These are phyloP conservation scores for Alcedo quadribrachys DNA, from an alignment of 2,797 vertebrate species.

Conservation along the genomic window DNA sequence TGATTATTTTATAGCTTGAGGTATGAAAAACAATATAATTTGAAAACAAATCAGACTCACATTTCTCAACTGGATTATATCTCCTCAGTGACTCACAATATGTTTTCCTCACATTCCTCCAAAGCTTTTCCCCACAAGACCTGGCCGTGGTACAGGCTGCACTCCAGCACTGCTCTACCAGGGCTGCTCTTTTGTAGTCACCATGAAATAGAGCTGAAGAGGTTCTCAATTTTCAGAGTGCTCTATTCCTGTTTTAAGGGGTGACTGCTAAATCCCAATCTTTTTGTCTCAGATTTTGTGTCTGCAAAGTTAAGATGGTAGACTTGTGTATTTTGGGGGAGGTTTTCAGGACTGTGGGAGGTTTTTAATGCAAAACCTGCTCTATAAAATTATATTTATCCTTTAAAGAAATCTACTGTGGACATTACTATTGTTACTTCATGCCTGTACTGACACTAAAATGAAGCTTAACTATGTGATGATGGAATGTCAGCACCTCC, in stretches of 20 bases:
- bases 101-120: slow-evolving; percentile 9
- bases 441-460: background rate
- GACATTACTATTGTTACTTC: background rate
- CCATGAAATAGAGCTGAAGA: background rate
- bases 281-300: background rate
- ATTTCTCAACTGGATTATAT: slow-evolving; percentile 41
- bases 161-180: background rate
- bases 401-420: background rate
- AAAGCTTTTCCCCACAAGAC: background rate
- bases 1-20: slow-evolving; percentile 62
- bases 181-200: background rate
- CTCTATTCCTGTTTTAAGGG: background rate
- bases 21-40: slow-evolving; percentile 62
- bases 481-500: background rate
- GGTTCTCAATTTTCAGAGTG: background rate
- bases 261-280: background rate
- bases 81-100: slow-evolving; percentile 28
- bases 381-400: background rate
- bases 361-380: background rate
- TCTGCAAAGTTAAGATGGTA: background rate
- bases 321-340: background rate
- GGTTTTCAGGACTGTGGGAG: background rate
- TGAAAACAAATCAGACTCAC: slow-evolving; percentile 54
- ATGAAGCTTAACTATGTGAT: background rate
- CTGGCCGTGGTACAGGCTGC: background rate